These are phyloP conservation scores for Cheilosia urbana DNA, from an alignment of 2,888 invertebrate genomes.

Conservation along the genomic window DNA sequence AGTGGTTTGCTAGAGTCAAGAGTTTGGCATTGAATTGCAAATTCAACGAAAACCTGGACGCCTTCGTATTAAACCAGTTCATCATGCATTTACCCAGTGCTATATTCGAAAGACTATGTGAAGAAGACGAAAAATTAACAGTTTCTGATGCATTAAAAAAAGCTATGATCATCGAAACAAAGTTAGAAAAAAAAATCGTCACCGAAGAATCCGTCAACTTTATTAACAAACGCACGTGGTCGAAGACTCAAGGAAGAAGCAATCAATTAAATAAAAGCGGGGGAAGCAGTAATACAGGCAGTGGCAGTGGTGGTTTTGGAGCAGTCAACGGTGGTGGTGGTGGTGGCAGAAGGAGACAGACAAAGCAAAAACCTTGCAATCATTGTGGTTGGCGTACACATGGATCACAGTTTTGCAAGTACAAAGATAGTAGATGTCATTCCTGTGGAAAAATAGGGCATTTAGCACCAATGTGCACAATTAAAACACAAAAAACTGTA, in stretches of 20 bases:
- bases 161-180: conserved; percentile 29
- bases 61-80: conserved; percentile 11
- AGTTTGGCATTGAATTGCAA: conserved; percentile 24
- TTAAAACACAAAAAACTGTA: too few species aligned
- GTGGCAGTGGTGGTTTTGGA: conserved; percentile 6
- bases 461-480: too few species aligned
- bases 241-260: background rate
- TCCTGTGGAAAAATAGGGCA: too few species aligned
- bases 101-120: conserved; percentile 32
- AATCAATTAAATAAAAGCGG: background rate
- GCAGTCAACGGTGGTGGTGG: background rate
- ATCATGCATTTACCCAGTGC: conserved; percentile 5
- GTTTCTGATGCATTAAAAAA: conserved; percentile 41
- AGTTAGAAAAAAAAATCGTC: conserved; percentile 6
- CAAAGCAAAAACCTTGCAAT: too few species aligned
- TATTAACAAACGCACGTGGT: background rate
- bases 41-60: conserved; percentile 2
- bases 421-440: too few species aligned
- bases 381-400: too few species aligned
- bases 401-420: too few species aligned
- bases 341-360: too few species aligned
- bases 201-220: conserved; percentile 8
- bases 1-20: conserved; percentile 26
- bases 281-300: background rate
- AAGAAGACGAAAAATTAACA: conserved; percentile 34